These are phyloP conservation scores for Helicoverpa zea DNA, from an alignment of 1,140 invertebrate genomes.

Conservation along the genomic window DNA sequence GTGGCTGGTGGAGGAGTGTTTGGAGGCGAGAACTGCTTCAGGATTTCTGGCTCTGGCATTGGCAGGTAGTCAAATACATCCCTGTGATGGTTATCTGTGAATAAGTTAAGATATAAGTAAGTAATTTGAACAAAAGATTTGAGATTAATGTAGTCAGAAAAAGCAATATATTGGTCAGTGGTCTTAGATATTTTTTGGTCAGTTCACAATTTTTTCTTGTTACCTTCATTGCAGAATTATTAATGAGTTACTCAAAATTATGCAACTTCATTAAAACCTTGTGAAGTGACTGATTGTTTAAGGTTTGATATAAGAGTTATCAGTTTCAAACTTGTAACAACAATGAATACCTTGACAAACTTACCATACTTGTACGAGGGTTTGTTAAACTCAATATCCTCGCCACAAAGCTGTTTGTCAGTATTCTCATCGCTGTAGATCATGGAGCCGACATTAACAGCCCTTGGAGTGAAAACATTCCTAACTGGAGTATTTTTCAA, in stretches of 20 bases:
- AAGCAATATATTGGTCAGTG: too few relatives aligned
- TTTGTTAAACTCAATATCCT: slow-evolving; percentile 76
- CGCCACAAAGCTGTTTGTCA: slow-evolving; percentile 54
- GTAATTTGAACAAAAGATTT: not conserved
- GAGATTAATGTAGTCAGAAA: not conserved
- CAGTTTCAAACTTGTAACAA: too few relatives aligned
- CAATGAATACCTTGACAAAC: too few relatives aligned
- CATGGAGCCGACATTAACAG: slow-evolving; percentile 70
- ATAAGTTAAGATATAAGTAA: slow-evolving; percentile 1
- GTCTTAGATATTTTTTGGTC: too few relatives aligned
- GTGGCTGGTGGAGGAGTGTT: slow-evolving; percentile 74
- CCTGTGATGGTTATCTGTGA: slow-evolving; percentile 72
- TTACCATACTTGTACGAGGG: slow-evolving; percentile 74
- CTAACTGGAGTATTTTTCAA: slow-evolving; percentile 72
- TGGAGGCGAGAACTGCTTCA: slow-evolving; percentile 61
- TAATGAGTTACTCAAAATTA: too few relatives aligned
- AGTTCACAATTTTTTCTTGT: too few relatives aligned
- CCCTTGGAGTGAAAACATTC: slow-evolving; percentile 68
- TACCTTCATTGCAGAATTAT: too few relatives aligned
- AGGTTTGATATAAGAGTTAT: too few relatives aligned
- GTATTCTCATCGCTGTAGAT: slow-evolving; percentile 72
- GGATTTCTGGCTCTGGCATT: slow-evolving; percentile 60
- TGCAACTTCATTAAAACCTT: too few relatives aligned
- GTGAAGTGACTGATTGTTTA: too few relatives aligned
- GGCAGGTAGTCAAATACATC: slow-evolving; percentile 74